Base-by-base conservation (phyloP, 2,113 vertebrate species). In the Monopterus albus region DNA sequence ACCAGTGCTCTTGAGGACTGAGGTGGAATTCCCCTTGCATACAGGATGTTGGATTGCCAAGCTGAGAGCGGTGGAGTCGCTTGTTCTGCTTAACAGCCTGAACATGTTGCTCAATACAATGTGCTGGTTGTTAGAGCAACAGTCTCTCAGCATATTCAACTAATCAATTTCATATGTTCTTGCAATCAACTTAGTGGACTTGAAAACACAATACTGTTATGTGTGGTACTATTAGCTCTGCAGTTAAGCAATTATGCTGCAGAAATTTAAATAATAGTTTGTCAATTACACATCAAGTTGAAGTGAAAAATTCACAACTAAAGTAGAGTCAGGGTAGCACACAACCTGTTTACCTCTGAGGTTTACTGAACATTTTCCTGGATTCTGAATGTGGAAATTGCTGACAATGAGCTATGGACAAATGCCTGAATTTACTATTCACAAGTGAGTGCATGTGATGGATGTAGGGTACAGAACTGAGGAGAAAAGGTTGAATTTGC, bases 1-100 rank as follows among this genome's bases (percentile, higher is more conserved):
- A 72, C 4, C 17, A 66, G 45, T 42, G 40, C 28, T 67, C n/a
- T 7, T 20, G 53, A 17, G n/a, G 28, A 51, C 8, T 7, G 62
- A 18, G 9, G 18, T 79, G 87, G 84, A 84, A 86, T 67, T 84
- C 76, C 81, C 84, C 79, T 29, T 36, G 20, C 65, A 47, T 69
- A 14, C 70, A 81, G 59, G 63, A 76, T 55, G 81, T 69, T 68
- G 62, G 50, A 25, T 36, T 49, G 60, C 45, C 47, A 43, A 5
- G 60, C 57, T 15, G 35, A 36, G 55, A 42, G 42, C 1, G 25
- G 29, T 31, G 29, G 29, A 31, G 29, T 31, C 5, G 8, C 35
- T 31, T 45, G 21, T 23, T 43, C 36, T 11, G 5, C 11, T 52
- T 11, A 25, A 23, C 38, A 25, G 38, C 10, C 21, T 25, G 17